Evolutionary conservation across 1,140 invertebrate species (phyloP).

Genomic region (Euwallacea similis): DNA sequence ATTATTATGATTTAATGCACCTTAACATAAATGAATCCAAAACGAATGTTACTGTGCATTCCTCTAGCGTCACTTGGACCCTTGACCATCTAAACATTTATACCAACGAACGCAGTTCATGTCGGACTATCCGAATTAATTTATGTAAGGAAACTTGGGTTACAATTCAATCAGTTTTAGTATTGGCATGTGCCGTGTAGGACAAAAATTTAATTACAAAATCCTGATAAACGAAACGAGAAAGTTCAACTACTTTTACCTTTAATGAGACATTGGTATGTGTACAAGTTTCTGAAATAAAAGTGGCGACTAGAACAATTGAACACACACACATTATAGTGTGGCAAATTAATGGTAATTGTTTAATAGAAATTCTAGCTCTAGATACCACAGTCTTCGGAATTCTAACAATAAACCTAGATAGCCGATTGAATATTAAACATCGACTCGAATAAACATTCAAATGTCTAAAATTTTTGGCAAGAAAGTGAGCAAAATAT

Average conservation of each 20-base stretch:
- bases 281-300: conserved; percentile 11
- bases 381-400: conserved; percentile 6
- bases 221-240: conserved; percentile 2
- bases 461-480: too few relatives aligned
- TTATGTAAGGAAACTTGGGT: too few relatives aligned
- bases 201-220: neutral
- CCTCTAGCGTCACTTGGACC: too few relatives aligned
- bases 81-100: too few relatives aligned
- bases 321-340: conserved; percentile 14
- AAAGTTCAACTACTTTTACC: conserved; percentile 19
- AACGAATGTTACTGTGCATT: too few relatives aligned
- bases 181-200: too few relatives aligned
- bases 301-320: conserved; percentile 18
- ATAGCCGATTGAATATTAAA: conserved; percentile 19
- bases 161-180: neutral
- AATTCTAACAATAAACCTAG: conserved; percentile 22
- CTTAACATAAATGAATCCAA: too few relatives aligned
- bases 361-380: conserved; percentile 16
- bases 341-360: conserved; percentile 24
- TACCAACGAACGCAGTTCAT: too few relatives aligned
- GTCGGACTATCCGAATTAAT: too few relatives aligned
- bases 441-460: too few relatives aligned
- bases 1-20: too few relatives aligned
- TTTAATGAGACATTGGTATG: conserved; percentile 27
- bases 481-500: too few relatives aligned